phyloP scores from a whole-genome alignment of 2,888 invertebrate genomes.

The Actias luna region DNA sequence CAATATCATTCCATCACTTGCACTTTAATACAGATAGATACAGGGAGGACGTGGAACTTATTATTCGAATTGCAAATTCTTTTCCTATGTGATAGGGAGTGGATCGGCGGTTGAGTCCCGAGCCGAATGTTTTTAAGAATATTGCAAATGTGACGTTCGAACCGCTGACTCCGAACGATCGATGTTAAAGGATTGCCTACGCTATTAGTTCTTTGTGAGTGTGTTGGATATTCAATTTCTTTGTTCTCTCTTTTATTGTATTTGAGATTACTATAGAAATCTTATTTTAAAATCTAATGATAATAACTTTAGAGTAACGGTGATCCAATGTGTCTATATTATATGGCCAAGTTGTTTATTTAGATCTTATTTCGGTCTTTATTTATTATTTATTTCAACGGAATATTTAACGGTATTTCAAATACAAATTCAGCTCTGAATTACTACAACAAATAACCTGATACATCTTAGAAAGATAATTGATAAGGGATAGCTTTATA shows the following conservation, averaged over 20 bases:
- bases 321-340: background rate
- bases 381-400: background rate
- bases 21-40: conserved; percentile 4
- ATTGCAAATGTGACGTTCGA: conserved; percentile 63
- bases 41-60: conserved; percentile 37
- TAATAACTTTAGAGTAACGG: background rate
- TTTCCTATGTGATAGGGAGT: conserved; percentile 48
- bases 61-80: conserved; percentile 55
- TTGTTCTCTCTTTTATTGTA: conserved; percentile 27
- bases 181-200: conserved; percentile 64
- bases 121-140: conserved; percentile 68
- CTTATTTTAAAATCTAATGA: background rate
- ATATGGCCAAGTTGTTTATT: background rate
- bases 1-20: conserved; percentile 8
- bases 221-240: conserved; percentile 45
- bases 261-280: background rate
- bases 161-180: conserved; percentile 57
- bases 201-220: conserved; percentile 48
- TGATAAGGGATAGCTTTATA: background rate
- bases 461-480: background rate
- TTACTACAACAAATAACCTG: conserved; percentile 3
- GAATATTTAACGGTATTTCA: too few relatives aligned
- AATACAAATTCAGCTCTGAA: background rate
- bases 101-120: conserved; percentile 46
- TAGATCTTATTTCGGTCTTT: background rate